Evolutionary conservation across 1,140 invertebrate genomes (phyloP).

Genomic region (Ceratina calcarata): DNA sequence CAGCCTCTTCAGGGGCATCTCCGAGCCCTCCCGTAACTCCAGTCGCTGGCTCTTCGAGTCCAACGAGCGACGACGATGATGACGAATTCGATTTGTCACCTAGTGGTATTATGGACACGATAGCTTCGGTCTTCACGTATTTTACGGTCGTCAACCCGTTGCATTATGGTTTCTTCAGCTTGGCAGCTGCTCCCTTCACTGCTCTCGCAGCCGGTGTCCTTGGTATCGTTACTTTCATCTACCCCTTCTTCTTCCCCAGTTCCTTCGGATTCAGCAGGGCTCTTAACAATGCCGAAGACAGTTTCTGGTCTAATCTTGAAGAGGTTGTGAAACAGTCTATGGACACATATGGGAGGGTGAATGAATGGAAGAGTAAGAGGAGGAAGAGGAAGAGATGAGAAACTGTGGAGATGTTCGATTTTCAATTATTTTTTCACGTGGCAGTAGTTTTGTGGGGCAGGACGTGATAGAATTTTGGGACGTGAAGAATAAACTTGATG

Average conservation of each 20-base stretch:
- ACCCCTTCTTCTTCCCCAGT: slow-evolving; percentile 75
- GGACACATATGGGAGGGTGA: slow-evolving; percentile 68
- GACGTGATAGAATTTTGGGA: no score
- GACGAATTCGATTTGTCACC: slow-evolving; percentile 70
- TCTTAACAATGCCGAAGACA: slow-evolving; percentile 48
- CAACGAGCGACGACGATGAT: slow-evolving; percentile 67
- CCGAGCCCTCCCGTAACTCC: background rate
- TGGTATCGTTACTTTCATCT: slow-evolving; percentile 72
- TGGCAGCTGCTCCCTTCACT: slow-evolving; percentile 75
- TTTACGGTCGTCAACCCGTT: slow-evolving; percentile 76
- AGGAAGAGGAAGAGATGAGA: slow-evolving; percentile 74
- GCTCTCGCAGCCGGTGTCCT: slow-evolving; percentile 76
- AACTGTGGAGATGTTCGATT: background rate
- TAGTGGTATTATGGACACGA: slow-evolving; percentile 66
- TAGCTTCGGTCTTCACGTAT: slow-evolving; percentile 70
- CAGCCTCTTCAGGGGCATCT: background rate
- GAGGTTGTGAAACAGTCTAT: slow-evolving; percentile 69
- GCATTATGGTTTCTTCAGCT: slow-evolving; percentile 75
- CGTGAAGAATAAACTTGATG: no score
- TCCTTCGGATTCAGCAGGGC: slow-evolving; percentile 68
- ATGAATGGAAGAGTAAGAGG: slow-evolving; percentile 72
- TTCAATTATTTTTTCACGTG: background rate
- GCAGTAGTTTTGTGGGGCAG: no score
- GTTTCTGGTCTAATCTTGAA: slow-evolving; percentile 63
- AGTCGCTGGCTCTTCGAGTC: background rate